Conservation (phyloP, 1,140 invertebrate species). For the Drosophila azteca region DNA sequence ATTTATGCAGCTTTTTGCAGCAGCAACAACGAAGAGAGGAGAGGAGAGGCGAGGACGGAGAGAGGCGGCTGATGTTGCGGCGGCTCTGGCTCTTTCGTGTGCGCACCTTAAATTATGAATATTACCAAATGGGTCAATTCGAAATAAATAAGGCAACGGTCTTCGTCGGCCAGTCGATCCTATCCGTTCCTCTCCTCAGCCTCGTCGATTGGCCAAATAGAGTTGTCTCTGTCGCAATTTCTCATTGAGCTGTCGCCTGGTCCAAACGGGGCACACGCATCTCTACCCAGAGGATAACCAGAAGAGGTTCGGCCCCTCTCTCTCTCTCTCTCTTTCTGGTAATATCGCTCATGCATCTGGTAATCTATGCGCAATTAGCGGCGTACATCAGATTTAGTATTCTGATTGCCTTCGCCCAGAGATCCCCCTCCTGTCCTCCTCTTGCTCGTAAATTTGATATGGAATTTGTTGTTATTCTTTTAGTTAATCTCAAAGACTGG, state of each 20-base stretch:
- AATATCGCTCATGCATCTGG: conserved; percentile 77
- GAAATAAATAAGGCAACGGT: conserved; percentile 79
- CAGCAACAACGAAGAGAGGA: conserved; percentile 12
- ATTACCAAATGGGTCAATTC: conserved; percentile 82
- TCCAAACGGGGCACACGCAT: conserved; percentile 17
- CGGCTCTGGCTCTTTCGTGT: conserved; percentile 67
- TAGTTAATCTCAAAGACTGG: conserved; percentile 14
- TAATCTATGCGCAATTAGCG: conserved; percentile 82
- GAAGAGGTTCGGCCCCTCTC: not conserved
- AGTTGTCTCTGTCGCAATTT: conserved; percentile 78
- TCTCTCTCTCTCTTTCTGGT: conserved; percentile 39
- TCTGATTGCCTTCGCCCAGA: conserved; percentile 69
- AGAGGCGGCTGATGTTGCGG: conserved; percentile 45
- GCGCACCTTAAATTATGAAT: conserved; percentile 78
- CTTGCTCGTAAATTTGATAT: conserved; percentile 68
- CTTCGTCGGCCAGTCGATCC: conserved; percentile 13
- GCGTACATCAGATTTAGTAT: conserved; percentile 79
- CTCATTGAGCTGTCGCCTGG: conserved; percentile 73
- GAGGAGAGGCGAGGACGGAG: conserved; percentile 30
- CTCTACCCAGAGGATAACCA: not conserved
- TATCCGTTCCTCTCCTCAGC: not conserved
- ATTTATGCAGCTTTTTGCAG: conserved; percentile 70
- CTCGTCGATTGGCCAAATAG: conserved; percentile 58
- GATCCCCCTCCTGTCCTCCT: conserved; percentile 16
- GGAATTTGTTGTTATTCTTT: conserved; percentile 40